Evolutionary conservation across 2,888 invertebrate genomes (phyloP), one percentile per base, ranked within the genome.

Genomic region (Caenorhabditis doughertyi): DNA sequence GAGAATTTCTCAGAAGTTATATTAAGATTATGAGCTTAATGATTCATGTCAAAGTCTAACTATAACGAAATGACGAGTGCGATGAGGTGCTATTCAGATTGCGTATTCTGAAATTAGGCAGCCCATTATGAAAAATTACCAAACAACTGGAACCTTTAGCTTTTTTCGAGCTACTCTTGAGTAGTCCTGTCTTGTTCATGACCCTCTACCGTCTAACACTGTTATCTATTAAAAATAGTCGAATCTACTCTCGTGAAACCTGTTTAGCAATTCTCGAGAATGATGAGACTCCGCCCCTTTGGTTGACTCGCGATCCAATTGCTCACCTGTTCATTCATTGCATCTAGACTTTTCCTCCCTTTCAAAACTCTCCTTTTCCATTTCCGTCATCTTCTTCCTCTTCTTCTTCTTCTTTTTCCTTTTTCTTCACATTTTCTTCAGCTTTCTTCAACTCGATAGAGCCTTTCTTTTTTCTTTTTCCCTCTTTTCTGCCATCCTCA

Each of bases 381-480:
- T 49, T 49, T 62, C 44, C 47, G 35, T 65, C 74, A 58, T 64
- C 81, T 51, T 73, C 65, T 21, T 39, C 55, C 39, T 29, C 39
- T 2, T 39, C 39, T 39, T 39, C 39, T 39, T 49, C 58, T 62
- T 44, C 55, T 64, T 55, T 35, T 68, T 32, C 65, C 35, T 42
- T 16, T 35, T 64, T 70, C 56, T 56, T 71, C 71, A 18, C 29
- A 4, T 62, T 44, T 62, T 62, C 53, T 55, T 70, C 70, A 18
- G 39, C 49, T 21, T 74, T 56, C 58, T 76, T 65, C 73, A 44
- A 55, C 65, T 65, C 65, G 44, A 62, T 65, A 23, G 35, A 55
- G 53, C 55, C 13, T 55, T 55, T 68, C 67, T 25, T 27, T 49
- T 9, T 49, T 18, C 21, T 53, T 32, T 42, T 53, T 39, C 25